Evolutionary conservation across 2,888 invertebrate genomes (phyloP).

Genomic region (Tyria jacobaeae): DNA sequence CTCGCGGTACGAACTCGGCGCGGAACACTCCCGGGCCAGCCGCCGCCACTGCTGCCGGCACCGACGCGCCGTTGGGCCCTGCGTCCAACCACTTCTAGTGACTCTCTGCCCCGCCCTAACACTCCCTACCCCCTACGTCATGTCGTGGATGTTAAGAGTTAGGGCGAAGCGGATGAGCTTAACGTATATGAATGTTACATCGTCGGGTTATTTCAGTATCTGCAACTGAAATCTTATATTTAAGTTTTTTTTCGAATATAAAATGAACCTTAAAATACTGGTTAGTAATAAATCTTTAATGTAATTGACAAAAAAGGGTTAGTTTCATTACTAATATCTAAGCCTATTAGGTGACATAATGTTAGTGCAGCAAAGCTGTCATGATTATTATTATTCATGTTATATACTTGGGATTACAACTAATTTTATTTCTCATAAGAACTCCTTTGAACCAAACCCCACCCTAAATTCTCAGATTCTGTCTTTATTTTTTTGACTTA

Average conservation of each 20-base stretch:
- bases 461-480: conserved; percentile 22
- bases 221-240: conserved; percentile 50
- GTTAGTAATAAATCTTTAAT: conserved; percentile 35
- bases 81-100: conserved; percentile 65
- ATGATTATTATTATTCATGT: conserved; percentile 47
- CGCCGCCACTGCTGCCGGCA: conserved; percentile 95
- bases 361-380: conserved; percentile 74
- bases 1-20: conserved; percentile 96
- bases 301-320: conserved; percentile 25
- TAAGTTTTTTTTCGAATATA: conserved; percentile 18
- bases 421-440: conserved; percentile 19
- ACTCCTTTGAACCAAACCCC: conserved; percentile 32
- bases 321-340: conserved; percentile 41
- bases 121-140: conserved; percentile 41
- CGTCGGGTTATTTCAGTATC: conserved; percentile 67
- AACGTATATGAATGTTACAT: conserved; percentile 67
- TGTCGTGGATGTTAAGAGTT: conserved; percentile 76
- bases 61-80: conserved; percentile 97
- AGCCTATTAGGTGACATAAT: conserved; percentile 35
- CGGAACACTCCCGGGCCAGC: conserved; percentile 93
- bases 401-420: conserved; percentile 24
- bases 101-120: conserved; percentile 80
- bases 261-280: conserved; percentile 33
- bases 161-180: conserved; percentile 85
- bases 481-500: conserved; percentile 40